Evolutionary conservation across 2,797 vertebrate species (phyloP).

Genomic region (Crax fasciolata): DNA sequence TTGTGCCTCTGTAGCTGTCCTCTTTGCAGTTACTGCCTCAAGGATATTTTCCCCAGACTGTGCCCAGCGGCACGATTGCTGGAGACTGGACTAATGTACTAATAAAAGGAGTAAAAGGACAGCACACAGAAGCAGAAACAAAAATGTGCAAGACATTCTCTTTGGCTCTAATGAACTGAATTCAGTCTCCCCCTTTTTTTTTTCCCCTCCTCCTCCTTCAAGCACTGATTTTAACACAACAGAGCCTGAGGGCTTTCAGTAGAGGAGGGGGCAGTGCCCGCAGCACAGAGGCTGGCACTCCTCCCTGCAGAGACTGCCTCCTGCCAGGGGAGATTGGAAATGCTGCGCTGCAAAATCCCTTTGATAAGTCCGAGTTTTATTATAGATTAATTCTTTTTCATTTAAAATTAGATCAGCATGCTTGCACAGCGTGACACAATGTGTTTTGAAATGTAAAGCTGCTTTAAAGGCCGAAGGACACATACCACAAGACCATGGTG

Average conservation of each 20-base stretch:
- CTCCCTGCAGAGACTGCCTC: neutral
- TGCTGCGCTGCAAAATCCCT: neutral
- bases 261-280: neutral
- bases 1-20: neutral
- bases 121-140: neutral
- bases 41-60: neutral
- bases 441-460: neutral
- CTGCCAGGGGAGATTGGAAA: neutral
- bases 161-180: neutral
- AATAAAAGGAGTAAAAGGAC: neutral
- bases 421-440: rapidly evolving
- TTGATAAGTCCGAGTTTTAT: neutral
- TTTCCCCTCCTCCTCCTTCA: neutral
- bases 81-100: neutral
- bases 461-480: neutral
- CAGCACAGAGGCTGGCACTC: neutral
- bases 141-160: rapidly evolving
- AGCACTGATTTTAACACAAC: neutral
- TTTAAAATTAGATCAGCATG: neutral
- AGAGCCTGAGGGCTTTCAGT: neutral
- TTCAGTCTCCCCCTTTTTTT: neutral
- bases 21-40: neutral
- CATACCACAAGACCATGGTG: rapidly evolving
- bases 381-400: neutral
- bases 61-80: neutral